These are phyloP conservation scores for Leucoraja erinaceus DNA, from an alignment of 2,113 vertebrate genomes.

Conservation along the genomic window DNA sequence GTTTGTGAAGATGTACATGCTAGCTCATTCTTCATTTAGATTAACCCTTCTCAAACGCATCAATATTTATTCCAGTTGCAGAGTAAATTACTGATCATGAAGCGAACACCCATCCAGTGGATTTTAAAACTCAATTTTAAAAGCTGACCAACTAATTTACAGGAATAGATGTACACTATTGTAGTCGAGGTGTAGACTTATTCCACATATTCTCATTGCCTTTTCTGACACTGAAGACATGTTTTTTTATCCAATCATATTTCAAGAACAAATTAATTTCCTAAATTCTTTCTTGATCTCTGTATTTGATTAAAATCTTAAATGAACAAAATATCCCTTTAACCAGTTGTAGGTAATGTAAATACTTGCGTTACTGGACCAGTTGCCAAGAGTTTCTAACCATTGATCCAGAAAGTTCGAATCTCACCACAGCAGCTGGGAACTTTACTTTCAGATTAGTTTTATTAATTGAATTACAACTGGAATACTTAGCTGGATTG, in stretches of 20 bases:
- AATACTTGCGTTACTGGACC: too few relatives aligned
- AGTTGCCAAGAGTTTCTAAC: too few relatives aligned
- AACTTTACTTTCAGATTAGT: too few relatives aligned
- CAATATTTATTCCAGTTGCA: not conserved
- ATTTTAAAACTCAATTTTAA: not conserved
- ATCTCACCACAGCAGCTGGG: too few relatives aligned
- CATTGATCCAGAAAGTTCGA: too few relatives aligned
- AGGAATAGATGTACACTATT: not conserved
- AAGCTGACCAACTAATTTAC: not conserved
- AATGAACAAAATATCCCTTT: constrained; percentile 6
- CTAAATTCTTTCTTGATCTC: not conserved
- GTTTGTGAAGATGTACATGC: not conserved
- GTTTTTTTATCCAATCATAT: too few relatives aligned
- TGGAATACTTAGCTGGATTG: too few relatives aligned
- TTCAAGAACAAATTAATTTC: not conserved
- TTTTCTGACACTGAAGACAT: not conserved
- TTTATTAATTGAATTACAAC: too few relatives aligned
- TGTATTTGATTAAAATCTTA: not conserved
- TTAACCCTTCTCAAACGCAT: not conserved
- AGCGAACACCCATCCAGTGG: not conserved
- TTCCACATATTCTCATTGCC: not conserved
- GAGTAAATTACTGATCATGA: constrained; percentile 4
- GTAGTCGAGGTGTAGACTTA: not conserved
- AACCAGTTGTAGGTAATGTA: not conserved
- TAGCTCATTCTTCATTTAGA: not conserved